Evolutionary conservation across 2,888 invertebrate genomes (phyloP).

Genomic region (Rhyacophila evoluta): DNA sequence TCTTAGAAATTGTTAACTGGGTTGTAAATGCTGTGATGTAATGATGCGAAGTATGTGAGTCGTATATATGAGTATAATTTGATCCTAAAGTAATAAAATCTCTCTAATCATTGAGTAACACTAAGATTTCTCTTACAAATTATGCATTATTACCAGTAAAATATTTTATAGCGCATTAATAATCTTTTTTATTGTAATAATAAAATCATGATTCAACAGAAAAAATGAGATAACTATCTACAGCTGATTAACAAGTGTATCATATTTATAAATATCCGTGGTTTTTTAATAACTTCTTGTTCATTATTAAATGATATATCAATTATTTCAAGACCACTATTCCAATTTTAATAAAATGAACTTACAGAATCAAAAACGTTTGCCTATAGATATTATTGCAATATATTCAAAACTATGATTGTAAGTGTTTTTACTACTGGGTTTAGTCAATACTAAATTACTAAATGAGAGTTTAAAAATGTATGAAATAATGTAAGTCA

Average conservation of each 20-base stretch:
- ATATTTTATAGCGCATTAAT: neutral
- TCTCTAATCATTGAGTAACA: no score
- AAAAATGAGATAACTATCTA: neutral
- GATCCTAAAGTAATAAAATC: neutral
- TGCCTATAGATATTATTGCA: no score
- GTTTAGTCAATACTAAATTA: no score
- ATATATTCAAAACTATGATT: no score
- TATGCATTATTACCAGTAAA: neutral
- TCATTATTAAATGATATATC: neutral
- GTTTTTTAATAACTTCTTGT: neutral
- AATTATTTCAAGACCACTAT: neutral
- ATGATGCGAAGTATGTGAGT: neutral
- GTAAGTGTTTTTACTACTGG: no score
- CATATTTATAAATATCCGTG: no score
- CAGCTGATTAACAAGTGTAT: no score
- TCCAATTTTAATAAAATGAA: no score
- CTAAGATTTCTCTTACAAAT: neutral
- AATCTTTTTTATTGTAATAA: neutral
- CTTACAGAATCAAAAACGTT: no score
- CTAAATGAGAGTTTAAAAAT: no score
- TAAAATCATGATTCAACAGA: neutral
- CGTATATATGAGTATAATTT: neutral
- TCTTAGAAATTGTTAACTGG: neutral
- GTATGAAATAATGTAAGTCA: no score
- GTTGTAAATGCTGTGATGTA: neutral